Evolutionary conservation across 2,113 vertebrate genomes (phyloP), one percentile per base, ranked within the genome.

Genomic region (Oxygymnocypris stewartii): DNA sequence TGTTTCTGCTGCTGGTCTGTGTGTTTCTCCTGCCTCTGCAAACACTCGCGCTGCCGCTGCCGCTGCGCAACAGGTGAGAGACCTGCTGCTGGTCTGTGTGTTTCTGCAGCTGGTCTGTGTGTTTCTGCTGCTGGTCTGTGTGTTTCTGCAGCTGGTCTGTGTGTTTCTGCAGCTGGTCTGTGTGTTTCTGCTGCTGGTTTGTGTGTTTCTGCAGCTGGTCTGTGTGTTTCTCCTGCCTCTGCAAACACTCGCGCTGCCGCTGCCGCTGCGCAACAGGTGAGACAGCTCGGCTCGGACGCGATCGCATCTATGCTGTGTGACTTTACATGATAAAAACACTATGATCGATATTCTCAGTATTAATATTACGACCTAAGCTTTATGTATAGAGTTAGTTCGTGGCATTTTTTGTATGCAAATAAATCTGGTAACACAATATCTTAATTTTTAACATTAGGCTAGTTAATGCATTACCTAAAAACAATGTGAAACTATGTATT

Each of bases 221-320:
- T 79, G 87, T 47, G 80, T 71, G 74, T 84, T 71, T 74, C 49
- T 86, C 63, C 40, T 88, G 63, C 74, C n/a, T 25, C 79, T 84
- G 18, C 82, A 84, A 37, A 77, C 80, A 20, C 54, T 65, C 10
- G n/a, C 85, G 25, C n/a, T 83, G 49, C 79, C 77, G 18, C 25
- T 71, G 67, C 63, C n/a, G n/a, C n/a, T n/a, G n/a, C n/a, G 23
- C 42, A 71, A 63, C 79, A 86, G 84, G 87, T 88, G 75, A 85
- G 84, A 57, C n/a, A 83, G 11, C 20, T 9, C 54, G n/a, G 54
- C n/a, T n/a, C n/a, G n/a, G n/a, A 40, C 20, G 9, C 31, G 20
- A 57, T 37, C 28, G 16, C 20, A 59, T 23, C 18, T 59, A 49
- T 14, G 10, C 9, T 37, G 4, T 23, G 1, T 51, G 1, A 3